Conservation (phyloP, 2,113 vertebrate genomes). For the Fukomys damarensis region DNA sequence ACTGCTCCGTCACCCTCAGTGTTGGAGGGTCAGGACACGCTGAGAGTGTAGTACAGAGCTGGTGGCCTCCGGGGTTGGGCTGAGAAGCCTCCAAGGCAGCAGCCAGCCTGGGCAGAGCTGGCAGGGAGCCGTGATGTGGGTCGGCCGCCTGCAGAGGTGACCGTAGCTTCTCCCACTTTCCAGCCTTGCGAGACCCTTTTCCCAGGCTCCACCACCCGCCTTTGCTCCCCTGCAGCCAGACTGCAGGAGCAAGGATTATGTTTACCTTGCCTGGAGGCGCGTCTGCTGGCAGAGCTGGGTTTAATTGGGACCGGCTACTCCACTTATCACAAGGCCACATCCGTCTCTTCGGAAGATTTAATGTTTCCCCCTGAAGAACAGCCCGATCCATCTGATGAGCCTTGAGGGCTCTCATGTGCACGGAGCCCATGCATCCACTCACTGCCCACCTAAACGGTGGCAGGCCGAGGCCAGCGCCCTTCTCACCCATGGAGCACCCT, state of each 20-base stretch:
- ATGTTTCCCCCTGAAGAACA: conserved; percentile 84
- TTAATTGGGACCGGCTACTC: conserved; percentile 78
- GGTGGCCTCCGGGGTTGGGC: neutral
- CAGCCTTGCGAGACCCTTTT: rapidly evolving
- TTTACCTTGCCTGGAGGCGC: conserved; percentile 58
- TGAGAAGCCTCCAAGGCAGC: conserved; percentile 33
- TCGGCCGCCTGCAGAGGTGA: neutral
- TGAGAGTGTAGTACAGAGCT: neutral
- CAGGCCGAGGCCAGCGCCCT: neutral
- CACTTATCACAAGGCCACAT: conserved; percentile 74
- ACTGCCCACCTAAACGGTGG: neutral
- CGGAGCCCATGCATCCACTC: neutral
- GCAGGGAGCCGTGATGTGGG: neutral
- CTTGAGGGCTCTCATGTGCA: conserved; percentile 83
- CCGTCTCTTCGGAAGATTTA: conserved; percentile 83
- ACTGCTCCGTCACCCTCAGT: neutral
- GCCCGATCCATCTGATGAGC: conserved; percentile 84
- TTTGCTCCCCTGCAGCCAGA: conserved; percentile 66
- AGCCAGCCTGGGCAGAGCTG: neutral
- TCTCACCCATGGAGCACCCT: neutral
- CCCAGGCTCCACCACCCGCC: neutral
- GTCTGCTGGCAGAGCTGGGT: conserved; percentile 32
- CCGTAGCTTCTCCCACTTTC: neutral
- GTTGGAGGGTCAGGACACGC: neutral
- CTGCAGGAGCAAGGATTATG: conserved; percentile 62